Conservation (phyloP, 2,113 vertebrate genomes). For the Lasiurus borealis region DNA sequence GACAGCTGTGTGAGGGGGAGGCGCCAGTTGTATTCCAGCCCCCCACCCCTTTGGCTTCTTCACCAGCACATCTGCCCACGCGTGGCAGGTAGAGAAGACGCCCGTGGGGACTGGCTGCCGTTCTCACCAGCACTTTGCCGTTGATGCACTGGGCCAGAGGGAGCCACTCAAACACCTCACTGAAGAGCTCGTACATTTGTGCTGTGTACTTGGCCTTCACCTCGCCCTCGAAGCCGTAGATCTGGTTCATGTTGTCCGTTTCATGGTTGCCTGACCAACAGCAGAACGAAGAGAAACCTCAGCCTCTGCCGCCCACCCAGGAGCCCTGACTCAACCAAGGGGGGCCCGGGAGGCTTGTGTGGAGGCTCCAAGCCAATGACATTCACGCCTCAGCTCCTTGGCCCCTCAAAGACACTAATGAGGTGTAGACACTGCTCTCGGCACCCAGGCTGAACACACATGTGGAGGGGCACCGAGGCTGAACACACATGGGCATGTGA, state of each 20-base stretch:
- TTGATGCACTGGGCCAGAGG: slow-evolving; percentile 96
- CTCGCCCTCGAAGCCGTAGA: slow-evolving; percentile 97
- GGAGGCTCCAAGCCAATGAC: neutral
- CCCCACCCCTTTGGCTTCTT: accelerated
- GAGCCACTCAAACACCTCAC: slow-evolving; percentile 98
- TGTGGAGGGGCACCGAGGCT: neutral
- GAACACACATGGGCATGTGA: accelerated
- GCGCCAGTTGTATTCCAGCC: neutral
- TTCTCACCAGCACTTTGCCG: slow-evolving; percentile 93
- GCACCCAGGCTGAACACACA: too few relatives aligned
- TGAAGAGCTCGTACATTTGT: slow-evolving; percentile 98
- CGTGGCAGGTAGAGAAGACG: accelerated
- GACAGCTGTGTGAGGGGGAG: neutral
- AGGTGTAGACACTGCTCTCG: neutral
- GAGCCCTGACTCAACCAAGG: neutral
- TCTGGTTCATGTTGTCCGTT: slow-evolving; percentile 99
- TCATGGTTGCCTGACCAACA: slow-evolving; percentile 93
- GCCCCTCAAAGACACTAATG: accelerated
- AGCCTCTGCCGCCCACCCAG: neutral
- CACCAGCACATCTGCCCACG: accelerated
- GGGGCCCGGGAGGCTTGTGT: neutral
- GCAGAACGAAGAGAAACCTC: neutral
- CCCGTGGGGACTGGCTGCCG: accelerated
- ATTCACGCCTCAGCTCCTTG: accelerated
- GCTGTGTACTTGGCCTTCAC: slow-evolving; percentile 97